Evolutionary conservation across 2,113 vertebrate species (phyloP), one percentile per base, ranked within the genome.

Genomic region (Aix galericulata): DNA sequence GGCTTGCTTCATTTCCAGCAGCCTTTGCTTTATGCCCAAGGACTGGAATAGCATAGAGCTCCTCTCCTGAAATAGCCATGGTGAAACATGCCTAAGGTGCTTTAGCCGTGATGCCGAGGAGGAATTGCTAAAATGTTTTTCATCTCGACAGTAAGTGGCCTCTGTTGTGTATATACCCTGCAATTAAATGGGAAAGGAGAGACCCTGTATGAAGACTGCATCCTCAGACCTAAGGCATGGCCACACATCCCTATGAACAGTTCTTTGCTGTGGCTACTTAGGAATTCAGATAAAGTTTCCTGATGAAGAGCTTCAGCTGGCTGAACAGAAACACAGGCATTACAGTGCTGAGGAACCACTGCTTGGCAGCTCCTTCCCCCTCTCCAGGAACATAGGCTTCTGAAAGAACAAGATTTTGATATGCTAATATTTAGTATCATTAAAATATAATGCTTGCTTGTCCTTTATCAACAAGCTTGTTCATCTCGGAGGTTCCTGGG

Each of bases 351-450:
- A 75, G 73, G 66, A 91, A 31, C 23, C 55, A 50, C 50, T 72
- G 85, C 44, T 77, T 22, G 56, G 9, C 63, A 34, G 38, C 87
- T 62, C 8, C 50, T 66, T 36, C 46, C 69, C 50, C 60, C 3
- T 18, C 74, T 31, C 72, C 46, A 13, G 23, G 32, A 48, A 17
- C 2, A 7, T 0, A 2, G 50, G 67, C 46, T 13, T 8, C 0
- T 1, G 86, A 22, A 46, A 22, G 63, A 72, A 8, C 3, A 1
- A 27, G 62, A 67, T 73, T 92, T 80, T 87, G 78, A 85, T 73
- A 26, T 85, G 81, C 40, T 87, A 63, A 92, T 94, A 59, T 8
- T 58, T 14, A 12, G 18, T 34, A 3, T 58, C 62, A 59, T 91
- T 91, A 79, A 93, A 95, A 62, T 63, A 75, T 26, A 72, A 89